These are phyloP conservation scores for Panurus biarmicus DNA, from an alignment of 2,113 vertebrate genomes.

Conservation along the genomic window DNA sequence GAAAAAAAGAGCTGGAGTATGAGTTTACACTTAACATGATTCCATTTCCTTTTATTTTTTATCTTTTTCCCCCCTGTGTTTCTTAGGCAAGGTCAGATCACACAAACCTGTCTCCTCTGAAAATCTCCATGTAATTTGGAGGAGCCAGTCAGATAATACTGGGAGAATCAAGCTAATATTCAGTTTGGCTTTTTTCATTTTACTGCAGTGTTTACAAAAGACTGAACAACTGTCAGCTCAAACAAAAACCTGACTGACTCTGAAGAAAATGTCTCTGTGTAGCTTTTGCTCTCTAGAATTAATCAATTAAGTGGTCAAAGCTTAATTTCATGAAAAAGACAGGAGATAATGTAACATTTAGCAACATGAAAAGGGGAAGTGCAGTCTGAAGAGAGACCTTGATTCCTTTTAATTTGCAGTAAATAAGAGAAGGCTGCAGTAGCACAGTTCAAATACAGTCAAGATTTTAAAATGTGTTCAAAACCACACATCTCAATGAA, in stretches of 20 bases:
- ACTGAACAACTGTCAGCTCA: conserved; percentile 27
- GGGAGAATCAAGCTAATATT: neutral
- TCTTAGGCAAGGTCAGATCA: neutral
- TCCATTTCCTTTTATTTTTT: neutral
- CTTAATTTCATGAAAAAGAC: conserved; percentile 3
- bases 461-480: neutral
- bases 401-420: conserved; percentile 9
- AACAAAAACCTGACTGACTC: neutral
- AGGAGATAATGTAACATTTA: conserved; percentile 9
- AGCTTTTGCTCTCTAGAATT: conserved; percentile 28
- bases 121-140: neutral
- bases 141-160: neutral
- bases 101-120: neutral
- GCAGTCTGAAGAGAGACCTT: neutral
- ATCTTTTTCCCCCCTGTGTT: neutral
- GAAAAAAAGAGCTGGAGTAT: neutral
- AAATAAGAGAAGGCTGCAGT: conserved; percentile 6
- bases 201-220: conserved; percentile 24
- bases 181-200: neutral
- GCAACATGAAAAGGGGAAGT: neutral
- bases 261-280: neutral
- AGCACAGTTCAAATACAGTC: neutral
- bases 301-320: conserved; percentile 47
- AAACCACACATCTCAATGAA: neutral
- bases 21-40: neutral